Conservation (phyloP, 2,888 invertebrate genomes). For the Diabrotica balteata region DNA sequence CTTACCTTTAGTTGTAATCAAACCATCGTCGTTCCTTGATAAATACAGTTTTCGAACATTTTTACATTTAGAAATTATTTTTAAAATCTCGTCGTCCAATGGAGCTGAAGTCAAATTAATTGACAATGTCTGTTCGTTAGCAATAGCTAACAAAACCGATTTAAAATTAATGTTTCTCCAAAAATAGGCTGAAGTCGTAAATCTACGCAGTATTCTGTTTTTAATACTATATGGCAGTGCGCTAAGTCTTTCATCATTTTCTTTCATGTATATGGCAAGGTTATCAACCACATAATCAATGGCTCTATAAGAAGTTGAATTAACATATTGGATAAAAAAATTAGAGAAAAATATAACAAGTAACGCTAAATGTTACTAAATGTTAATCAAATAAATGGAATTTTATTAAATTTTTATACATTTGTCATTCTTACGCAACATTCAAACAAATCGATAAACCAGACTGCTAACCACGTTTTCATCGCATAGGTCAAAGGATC, state of each 20-base stretch:
- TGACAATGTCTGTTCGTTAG: constrained; percentile 47
- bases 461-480: no score
- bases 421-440: no score
- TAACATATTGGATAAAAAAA: not conserved
- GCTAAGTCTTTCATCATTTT: constrained; percentile 38
- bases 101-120: constrained; percentile 51
- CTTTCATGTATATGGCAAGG: constrained; percentile 36
- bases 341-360: not conserved
- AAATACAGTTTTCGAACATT: constrained; percentile 50
- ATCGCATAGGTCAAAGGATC: no score
- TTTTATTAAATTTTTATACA: no score
- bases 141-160: constrained; percentile 43
- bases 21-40: constrained; percentile 40
- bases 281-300: constrained; percentile 46
- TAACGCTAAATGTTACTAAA: not conserved
- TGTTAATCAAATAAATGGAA: not conserved
- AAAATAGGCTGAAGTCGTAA: constrained; percentile 44
- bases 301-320: constrained; percentile 31
- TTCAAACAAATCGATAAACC: no score
- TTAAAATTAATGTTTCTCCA: constrained; percentile 46
- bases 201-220: constrained; percentile 49
- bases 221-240: constrained; percentile 49
- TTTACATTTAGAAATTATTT: constrained; percentile 45
- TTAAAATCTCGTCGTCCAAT: constrained; percentile 52
- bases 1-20: constrained; percentile 45